Evolutionary conservation across 2,797 vertebrate genomes (phyloP).

Genomic region (Australoheros facetus): DNA sequence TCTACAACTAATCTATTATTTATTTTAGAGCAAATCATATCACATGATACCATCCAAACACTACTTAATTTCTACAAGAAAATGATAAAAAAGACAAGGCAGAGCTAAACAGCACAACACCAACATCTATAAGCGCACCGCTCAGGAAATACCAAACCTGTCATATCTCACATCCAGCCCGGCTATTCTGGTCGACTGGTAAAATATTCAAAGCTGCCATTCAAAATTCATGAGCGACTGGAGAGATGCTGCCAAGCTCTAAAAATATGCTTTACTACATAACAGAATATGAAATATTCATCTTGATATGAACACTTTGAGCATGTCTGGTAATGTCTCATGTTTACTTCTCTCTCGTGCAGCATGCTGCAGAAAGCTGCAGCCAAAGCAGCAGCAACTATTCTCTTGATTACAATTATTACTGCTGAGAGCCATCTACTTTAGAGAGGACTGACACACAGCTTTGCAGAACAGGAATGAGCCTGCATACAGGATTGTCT

Average conservation of each 20-base stretch:
- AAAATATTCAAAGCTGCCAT: constrained; percentile 77
- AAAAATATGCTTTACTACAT: constrained; percentile 70
- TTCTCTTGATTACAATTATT: constrained; percentile 30
- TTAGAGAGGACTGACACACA: not conserved
- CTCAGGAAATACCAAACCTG: constrained; percentile 34
- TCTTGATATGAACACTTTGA: constrained; percentile 42
- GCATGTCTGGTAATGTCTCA: constrained; percentile 8
- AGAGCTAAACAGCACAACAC: not conserved
- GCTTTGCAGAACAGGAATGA: not conserved
- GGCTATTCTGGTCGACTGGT: constrained; percentile 59
- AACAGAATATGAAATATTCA: constrained; percentile 73
- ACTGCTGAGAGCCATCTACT: not conserved
- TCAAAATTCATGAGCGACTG: constrained; percentile 65
- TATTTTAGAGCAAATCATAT: not conserved
- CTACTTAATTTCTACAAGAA: not conserved
- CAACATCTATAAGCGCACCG: not conserved
- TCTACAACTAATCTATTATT: not conserved
- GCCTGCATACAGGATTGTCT: not conserved
- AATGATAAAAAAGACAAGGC: not conserved
- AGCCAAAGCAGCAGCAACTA: constrained; percentile 27
- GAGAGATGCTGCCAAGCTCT: constrained; percentile 50
- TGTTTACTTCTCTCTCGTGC: constrained; percentile 47
- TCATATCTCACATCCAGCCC: constrained; percentile 24
- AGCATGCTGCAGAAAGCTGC: not conserved
- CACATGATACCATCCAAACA: not conserved